Base-by-base conservation (phyloP, 2,888 invertebrate genomes). In the Ochropleura plecta region DNA sequence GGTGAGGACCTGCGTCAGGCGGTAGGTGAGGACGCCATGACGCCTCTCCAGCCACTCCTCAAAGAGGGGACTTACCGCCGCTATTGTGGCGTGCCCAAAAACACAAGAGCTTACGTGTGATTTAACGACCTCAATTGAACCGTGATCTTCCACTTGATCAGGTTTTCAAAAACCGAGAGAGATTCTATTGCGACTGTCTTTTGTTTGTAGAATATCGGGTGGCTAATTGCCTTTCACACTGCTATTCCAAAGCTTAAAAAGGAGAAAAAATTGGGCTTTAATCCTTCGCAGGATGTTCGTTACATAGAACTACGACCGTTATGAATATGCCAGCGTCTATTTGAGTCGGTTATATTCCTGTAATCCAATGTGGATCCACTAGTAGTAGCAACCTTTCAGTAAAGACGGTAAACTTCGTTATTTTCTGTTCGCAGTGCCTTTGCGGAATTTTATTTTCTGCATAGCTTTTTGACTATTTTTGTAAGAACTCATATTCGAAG, bases 241-340 rank as follows among this genome's bases (percentile, higher is more conserved):
- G 46, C 40, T 55, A 0, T 62, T 65, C 20, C 49, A 66, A 57
- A 57, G 67, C n/a, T 46, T 55, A 63, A 51, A 67, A 76, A 63
- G 46, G 44, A 20, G 12, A 14, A 44, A 5, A 57, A 57, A 76
- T 76, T 63, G 63, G 30, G 46, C 46, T 77, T 57, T 46, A 57
- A 67, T 76, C 42, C 46, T 57, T 68, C 63, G n/a, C 42, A 5
- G 55, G 30, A n/a, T 60, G 48, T 78, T 75, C 64, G 64, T 76
- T 81, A 63, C 46, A 18, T 18, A 55, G 60, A 76, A 82, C 62
- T 16, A 40, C 18, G n/a, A n/a, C n/a, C n/a, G 64, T 78, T 76
- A 67, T 55, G 40, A 49, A 66, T 67, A 82, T 51, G 62, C 51
- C 77, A 67, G 62, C 20, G 53, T 46, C 16, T 77, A 77, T 82